Conservation (phyloP, 2,113 vertebrate species). For the Myxocyprinus asiaticus region DNA sequence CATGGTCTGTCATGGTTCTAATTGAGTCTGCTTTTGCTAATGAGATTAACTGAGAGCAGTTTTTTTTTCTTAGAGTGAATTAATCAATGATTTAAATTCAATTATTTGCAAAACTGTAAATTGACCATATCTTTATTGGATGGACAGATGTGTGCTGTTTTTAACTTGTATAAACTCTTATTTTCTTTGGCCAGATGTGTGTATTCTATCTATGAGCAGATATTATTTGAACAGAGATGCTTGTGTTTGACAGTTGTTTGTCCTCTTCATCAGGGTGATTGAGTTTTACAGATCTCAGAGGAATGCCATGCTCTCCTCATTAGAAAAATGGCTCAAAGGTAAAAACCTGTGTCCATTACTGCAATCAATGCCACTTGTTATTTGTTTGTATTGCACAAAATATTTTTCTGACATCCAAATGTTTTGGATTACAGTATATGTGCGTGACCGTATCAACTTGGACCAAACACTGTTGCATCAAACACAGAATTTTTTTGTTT, state of each 20-base stretch:
- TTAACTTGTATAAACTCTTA: background rate
- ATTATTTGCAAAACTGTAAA: no score
- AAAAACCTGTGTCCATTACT: background rate
- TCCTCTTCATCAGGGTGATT: constrained; percentile 76
- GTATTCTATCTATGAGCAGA: background rate
- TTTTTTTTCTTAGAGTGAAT: no score
- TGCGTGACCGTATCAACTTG: no score
- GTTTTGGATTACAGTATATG: no score
- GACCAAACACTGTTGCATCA: no score
- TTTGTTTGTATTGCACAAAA: background rate
- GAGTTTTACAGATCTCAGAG: constrained; percentile 87
- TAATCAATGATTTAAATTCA: no score
- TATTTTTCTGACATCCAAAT: background rate
- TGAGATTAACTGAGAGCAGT: no score
- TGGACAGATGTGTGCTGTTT: background rate
- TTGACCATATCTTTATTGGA: no score
- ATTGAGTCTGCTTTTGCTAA: no score
- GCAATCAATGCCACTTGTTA: background rate
- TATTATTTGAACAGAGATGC: background rate
- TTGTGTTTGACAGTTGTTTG: background rate
- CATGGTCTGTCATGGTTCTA: no score
- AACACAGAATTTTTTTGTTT: no score
- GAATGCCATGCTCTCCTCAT: constrained; percentile 84
- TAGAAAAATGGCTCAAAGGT: constrained; percentile 93
- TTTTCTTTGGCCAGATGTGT: background rate